Base-by-base conservation (phyloP, 2,113 vertebrate genomes). In the Toxotes chatareus region DNA sequence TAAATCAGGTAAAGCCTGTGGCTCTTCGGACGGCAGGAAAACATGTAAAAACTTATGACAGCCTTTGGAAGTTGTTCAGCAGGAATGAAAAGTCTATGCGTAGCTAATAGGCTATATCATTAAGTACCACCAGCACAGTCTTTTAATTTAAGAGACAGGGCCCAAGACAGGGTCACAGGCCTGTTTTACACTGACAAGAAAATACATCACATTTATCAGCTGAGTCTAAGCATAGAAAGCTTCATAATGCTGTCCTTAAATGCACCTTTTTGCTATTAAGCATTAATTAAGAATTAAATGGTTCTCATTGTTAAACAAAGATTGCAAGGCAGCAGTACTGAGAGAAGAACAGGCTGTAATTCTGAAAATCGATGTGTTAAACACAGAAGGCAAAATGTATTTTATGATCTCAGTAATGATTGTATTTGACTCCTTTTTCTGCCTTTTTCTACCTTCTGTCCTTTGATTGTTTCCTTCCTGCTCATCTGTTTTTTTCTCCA, bases 401-500 rank as follows among this genome's bases (percentile, higher is more conserved):
- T 27, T 27, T 27, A 1, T 27, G 27, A 1, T 27, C 27, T 1
- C 27, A 27, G 36, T 38, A 38, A 38, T 38, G 3, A 38, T 38
- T 38, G 36, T 38, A 4, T 38, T 38, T 38, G 7, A 12, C 44
- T 68, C n/a, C 60, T 38, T 34, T 46, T 60, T 7, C 51, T 66
- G 10, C 14, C 13, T 55, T 40, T 36, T 36, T 36, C 6, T 5
- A 36, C 4, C 36, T 27, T 27, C 27, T 27, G 6, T 36, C 36
- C 36, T 5, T 36, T 36, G 3, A 36, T 40, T 8, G 55, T 46
- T 61, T 40, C 44, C 13, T 69, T 56, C 0, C 13, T 19, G 49
- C 44, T 23, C n/a, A 4, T 36, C 8, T 36, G 27, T 27, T 44
- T 16, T 73, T n/a, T n/a, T 5, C 38, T 81, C 21, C 84, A 99